Evolutionary conservation across 2,797 vertebrate genomes (phyloP).

Genomic region (Ateles fusciceps): DNA sequence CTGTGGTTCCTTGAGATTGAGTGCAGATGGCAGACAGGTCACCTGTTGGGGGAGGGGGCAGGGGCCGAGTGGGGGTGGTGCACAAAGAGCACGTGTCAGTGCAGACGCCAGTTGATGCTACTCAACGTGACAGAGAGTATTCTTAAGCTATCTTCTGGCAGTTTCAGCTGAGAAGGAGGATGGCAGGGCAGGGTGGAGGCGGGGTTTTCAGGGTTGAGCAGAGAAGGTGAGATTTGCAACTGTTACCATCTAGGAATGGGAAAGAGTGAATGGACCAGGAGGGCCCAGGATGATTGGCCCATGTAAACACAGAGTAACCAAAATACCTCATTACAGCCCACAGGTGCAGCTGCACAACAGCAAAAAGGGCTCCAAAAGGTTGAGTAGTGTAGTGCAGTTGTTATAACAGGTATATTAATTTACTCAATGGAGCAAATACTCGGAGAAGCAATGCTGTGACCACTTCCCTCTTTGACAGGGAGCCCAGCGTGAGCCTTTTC

Average conservation of each 20-base stretch:
- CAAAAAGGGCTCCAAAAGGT: fast-evolving
- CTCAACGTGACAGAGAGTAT: fast-evolving
- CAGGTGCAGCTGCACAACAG: too few relatives aligned
- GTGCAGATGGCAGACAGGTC: neutral
- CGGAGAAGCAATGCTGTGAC: fast-evolving
- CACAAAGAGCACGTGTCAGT: fast-evolving
- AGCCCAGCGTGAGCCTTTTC: neutral
- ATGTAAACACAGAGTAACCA: neutral
- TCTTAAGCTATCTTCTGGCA: neutral
- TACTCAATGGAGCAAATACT: fast-evolving
- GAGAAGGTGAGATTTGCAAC: neutral
- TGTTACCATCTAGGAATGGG: too few relatives aligned
- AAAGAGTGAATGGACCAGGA: neutral
- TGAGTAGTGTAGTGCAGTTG: fast-evolving
- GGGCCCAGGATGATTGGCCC: neutral
- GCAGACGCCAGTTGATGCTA: fast-evolving
- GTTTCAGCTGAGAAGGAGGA: neutral
- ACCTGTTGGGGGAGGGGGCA: fast-evolving
- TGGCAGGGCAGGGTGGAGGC: neutral
- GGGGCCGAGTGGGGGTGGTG: neutral
- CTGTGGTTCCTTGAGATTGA: fast-evolving
- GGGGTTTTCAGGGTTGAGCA: neutral
- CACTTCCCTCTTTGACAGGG: neutral
- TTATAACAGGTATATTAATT: too few relatives aligned
- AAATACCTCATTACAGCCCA: neutral